Evolutionary conservation across 1,140 invertebrate species (phyloP), one percentile per base, ranked within the genome.

Genomic region (Pristionchus pacificus): DNA sequence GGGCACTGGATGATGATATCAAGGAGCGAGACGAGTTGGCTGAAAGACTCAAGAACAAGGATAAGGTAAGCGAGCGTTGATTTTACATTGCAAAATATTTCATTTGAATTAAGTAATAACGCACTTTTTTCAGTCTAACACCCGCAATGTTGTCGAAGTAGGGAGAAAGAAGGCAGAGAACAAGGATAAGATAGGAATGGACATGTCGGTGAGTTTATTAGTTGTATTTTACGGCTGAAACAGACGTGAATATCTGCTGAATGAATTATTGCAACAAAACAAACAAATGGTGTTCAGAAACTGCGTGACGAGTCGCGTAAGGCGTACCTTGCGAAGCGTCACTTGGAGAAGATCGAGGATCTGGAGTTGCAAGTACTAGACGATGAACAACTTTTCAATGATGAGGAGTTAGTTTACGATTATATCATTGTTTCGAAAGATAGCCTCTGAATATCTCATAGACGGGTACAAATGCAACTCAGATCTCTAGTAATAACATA

Each of bases 261-360:
- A n/a, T n/a, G n/a, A n/a, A n/a, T n/a, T n/a, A n/a, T n/a, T n/a
- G n/a, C n/a, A n/a, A n/a, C n/a, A n/a, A n/a, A n/a, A n/a, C n/a
- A n/a, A n/a, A n/a, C n/a, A n/a, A n/a, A n/a, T n/a, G n/a, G n/a
- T n/a, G n/a, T n/a, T n/a, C n/a, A n/a, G n/a, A 91, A 91, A 78
- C 83, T 98, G 13, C 87, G 96, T 62, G 87, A 94, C 24, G 91
- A 97, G 84, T 97, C 95, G 0, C 88, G 96, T 32, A 87, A 93
- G 65, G 91, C 93, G 81, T 99, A 99, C 86, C 87, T 98, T 71
- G 91, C 91, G 76, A 98, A 97, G 85, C 87, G 96, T 64, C 95
- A 97, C 87, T 91, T 91, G 66, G 95, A 98, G 79, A 98, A 98
- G 87, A 88, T 98, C 57, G 88, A 90, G n/a, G 95, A 98, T 84